These are phyloP conservation scores for Prionace glauca DNA, from an alignment of 2,797 vertebrate genomes.

Conservation along the genomic window DNA sequence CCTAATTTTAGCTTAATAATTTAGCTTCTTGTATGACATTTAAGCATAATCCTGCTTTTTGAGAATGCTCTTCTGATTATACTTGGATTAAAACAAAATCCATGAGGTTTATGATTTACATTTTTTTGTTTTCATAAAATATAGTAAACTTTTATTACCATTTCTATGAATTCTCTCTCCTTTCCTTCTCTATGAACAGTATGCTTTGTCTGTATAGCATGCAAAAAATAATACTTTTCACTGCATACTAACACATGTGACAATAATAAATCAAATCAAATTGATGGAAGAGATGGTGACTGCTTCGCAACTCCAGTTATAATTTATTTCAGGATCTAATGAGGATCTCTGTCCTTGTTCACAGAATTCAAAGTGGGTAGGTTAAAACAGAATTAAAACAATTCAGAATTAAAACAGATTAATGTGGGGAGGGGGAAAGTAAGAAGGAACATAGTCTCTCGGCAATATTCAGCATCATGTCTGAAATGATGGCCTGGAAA, in stretches of 20 bases:
- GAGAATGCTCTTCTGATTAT: not conserved
- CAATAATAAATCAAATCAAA: too few relatives aligned
- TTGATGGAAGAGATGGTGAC: not conserved
- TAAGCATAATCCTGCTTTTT: not conserved
- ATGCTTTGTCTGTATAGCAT: too few relatives aligned
- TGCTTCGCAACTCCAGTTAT: not conserved
- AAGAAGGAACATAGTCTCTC: not conserved
- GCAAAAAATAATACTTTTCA: too few relatives aligned
- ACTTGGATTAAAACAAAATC: not conserved
- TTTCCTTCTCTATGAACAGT: too few relatives aligned
- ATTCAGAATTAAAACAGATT: too few relatives aligned
- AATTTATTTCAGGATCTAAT: not conserved
- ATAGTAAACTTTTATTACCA: not conserved
- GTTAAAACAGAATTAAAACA: not conserved
- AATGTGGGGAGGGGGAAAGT: not conserved
- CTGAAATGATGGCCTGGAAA: not conserved
- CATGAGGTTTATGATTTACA: not conserved
- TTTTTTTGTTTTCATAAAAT: not conserved
- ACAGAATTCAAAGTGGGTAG: not conserved
- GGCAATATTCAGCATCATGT: not conserved
- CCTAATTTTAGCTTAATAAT: not conserved
- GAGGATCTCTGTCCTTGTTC: not conserved
- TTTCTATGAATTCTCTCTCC: not conserved
- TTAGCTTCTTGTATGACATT: not conserved
- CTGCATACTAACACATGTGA: too few relatives aligned